Conservation (phyloP, 2,797 vertebrate genomes). For the Balearica regulorum region DNA sequence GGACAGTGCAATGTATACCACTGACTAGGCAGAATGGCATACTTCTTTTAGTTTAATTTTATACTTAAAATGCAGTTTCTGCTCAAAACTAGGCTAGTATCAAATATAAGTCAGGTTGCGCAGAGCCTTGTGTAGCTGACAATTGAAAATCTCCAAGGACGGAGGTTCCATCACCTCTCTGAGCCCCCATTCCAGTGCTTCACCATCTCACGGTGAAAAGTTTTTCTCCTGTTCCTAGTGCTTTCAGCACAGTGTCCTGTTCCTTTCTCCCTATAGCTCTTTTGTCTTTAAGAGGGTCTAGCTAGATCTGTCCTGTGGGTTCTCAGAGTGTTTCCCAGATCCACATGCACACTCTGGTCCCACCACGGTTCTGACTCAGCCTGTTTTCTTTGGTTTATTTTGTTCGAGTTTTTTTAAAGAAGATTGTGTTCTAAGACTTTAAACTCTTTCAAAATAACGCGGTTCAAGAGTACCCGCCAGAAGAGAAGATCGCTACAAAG, state of each 20-base stretch:
- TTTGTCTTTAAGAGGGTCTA: not conserved
- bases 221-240: not conserved
- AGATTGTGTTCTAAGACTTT: not conserved
- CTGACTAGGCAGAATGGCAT: not conserved
- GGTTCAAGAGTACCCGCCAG: not conserved
- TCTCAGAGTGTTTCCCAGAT: not conserved
- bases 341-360: not conserved
- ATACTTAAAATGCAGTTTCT: not conserved
- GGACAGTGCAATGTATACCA: not conserved
- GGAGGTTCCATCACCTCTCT: not conserved
- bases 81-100: not conserved
- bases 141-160: not conserved
- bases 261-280: not conserved
- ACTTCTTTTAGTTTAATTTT: not conserved
- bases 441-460: not conserved
- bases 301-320: not conserved
- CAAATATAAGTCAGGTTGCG: not conserved
- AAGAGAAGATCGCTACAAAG: not conserved
- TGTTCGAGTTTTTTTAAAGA: not conserved
- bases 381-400: not conserved
- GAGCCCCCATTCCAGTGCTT: not conserved
- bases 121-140: not conserved
- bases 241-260: not conserved
- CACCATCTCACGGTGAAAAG: not conserved
- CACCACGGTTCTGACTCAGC: not conserved